Evolutionary conservation across 2,797 vertebrate genomes (phyloP).

Genomic region (Dendrocincla fuliginosa): DNA sequence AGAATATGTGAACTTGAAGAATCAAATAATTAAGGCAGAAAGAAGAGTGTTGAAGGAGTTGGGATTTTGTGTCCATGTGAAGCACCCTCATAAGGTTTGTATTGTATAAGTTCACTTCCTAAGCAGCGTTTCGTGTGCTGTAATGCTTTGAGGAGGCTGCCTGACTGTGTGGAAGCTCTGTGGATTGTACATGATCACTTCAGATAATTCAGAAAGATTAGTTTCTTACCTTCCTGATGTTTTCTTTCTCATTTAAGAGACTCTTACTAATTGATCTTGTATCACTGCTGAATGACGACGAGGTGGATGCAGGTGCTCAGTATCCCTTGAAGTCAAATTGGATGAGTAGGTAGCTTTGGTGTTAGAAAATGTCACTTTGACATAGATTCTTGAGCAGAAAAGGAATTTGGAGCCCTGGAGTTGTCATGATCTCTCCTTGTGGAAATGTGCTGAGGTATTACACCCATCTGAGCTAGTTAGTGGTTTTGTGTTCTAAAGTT

Average conservation of each 20-base stretch:
- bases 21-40: slow-evolving; percentile 86
- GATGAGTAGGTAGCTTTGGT: slow-evolving; percentile 6
- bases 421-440: not conserved
- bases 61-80: slow-evolving; percentile 88
- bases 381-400: not conserved
- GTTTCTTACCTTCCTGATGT: not conserved
- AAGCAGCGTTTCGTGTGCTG: accelerated
- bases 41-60: slow-evolving; percentile 85
- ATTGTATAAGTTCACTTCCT: not conserved
- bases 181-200: not conserved
- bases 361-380: not conserved
- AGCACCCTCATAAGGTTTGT: slow-evolving; percentile 88
- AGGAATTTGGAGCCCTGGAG: not conserved
- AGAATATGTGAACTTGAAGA: slow-evolving; percentile 84
- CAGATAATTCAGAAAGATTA: not conserved
- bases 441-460: not conserved
- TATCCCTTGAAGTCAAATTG: not conserved
- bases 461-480: accelerated
- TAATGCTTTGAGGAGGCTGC: not conserved
- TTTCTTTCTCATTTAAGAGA: slow-evolving; percentile 55
- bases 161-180: not conserved
- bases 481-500: not conserved
- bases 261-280: slow-evolving; percentile 14
- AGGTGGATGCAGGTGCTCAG: slow-evolving; percentile 39
- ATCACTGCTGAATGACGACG: slow-evolving; percentile 16